Conservation (phyloP, 2,888 invertebrate species). For the Chorisops tibialis region DNA sequence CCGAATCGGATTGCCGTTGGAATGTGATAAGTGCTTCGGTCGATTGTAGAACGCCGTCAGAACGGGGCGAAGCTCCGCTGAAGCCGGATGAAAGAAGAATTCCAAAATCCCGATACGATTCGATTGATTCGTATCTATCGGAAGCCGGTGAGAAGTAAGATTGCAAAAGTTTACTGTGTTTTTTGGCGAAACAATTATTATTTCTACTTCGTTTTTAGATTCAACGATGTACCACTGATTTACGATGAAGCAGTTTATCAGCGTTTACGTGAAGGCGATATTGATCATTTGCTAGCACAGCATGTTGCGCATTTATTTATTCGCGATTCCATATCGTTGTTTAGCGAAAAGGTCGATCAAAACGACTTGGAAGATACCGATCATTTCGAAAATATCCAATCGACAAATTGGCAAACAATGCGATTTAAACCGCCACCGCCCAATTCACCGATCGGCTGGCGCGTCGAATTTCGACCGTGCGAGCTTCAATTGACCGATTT, state of each 20-base stretch:
- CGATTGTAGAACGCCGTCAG: constrained; percentile 91
- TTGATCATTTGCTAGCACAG: constrained; percentile 88
- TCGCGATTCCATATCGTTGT: constrained; percentile 91
- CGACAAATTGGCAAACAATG: constrained; percentile 99
- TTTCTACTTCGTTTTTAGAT: constrained; percentile 54
- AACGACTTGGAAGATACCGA: constrained; percentile 92
- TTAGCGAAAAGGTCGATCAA: constrained; percentile 91
- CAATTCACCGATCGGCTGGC: constrained; percentile 95
- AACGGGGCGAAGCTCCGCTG: constrained; percentile 74
- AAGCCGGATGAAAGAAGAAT: constrained; percentile 76
- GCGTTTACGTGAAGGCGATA: constrained; percentile 78
- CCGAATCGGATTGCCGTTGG: constrained; percentile 98
- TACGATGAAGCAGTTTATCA: constrained; percentile 82
- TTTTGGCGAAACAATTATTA: background rate
- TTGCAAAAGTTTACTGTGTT: background rate
- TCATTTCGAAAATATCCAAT: constrained; percentile 99
- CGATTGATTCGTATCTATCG: constrained; percentile 95
- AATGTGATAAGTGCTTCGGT: constrained; percentile 94
- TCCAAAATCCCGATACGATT: constrained; percentile 94
- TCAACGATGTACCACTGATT: constrained; percentile 89
- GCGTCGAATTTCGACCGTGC: constrained; percentile 98
- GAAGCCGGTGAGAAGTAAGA: constrained; percentile 71
- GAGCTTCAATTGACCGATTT: constrained; percentile 98
- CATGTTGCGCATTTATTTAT: constrained; percentile 99
- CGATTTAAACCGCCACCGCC: constrained; percentile 98